Evolutionary conservation across 2,888 invertebrate species (phyloP).

Genomic region (Dilophus febrilis): DNA sequence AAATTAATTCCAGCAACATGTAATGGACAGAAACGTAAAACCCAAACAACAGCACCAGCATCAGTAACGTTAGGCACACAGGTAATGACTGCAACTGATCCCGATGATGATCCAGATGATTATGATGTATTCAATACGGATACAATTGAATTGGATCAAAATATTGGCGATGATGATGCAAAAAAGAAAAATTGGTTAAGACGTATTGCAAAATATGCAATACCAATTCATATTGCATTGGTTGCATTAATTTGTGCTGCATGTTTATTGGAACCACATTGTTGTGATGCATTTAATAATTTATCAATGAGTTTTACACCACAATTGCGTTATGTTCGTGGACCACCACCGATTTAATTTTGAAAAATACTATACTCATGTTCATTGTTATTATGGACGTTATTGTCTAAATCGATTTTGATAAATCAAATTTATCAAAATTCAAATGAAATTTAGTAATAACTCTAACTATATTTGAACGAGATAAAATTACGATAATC

Average conservation of each 20-base stretch:
- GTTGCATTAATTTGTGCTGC: slow-evolving; percentile 52
- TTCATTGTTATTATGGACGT: too few relatives aligned
- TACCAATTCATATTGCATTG: slow-evolving; percentile 53
- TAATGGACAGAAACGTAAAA: not conserved
- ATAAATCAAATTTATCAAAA: too few relatives aligned
- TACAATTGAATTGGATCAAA: slow-evolving; percentile 9
- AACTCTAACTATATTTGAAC: too few relatives aligned
- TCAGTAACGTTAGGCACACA: not conserved
- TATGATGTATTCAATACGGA: too few relatives aligned
- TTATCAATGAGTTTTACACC: slow-evolving; percentile 53
- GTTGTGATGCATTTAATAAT: slow-evolving; percentile 58
- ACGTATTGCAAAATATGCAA: slow-evolving; percentile 47
- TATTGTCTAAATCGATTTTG: too few relatives aligned
- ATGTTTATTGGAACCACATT: slow-evolving; percentile 52
- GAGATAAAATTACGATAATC: too few relatives aligned
- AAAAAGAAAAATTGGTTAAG: slow-evolving; percentile 34
- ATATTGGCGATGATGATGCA: slow-evolving; percentile 12
- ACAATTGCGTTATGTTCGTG: slow-evolving; percentile 55
- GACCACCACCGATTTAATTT: slow-evolving; percentile 62
- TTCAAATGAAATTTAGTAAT: too few relatives aligned
- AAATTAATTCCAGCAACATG: not conserved
- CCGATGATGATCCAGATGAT: slow-evolving; percentile 12
- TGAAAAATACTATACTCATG: too few relatives aligned
- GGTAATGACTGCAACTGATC: slow-evolving; percentile 5
- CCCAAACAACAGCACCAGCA: not conserved